Conservation (phyloP, 2,888 invertebrate genomes). For the Dasypogon diadema region DNA sequence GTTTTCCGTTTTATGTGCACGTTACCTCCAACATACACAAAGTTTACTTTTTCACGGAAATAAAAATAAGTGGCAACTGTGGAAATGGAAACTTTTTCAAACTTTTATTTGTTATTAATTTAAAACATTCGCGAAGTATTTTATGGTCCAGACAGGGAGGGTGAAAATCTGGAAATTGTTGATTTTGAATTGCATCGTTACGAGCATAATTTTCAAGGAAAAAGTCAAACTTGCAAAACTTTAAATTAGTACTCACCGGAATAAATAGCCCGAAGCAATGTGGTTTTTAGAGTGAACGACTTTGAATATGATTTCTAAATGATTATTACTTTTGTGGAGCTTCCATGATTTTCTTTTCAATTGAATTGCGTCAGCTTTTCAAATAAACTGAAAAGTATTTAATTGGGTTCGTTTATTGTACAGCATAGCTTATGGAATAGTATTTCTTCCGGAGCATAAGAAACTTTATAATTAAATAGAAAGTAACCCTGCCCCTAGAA, state of each 20-base stretch:
- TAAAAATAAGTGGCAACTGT: conserved; percentile 42
- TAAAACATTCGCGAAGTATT: conserved; percentile 29
- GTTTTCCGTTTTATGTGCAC: background rate
- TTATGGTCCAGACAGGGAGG: background rate
- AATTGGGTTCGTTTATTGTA: no score
- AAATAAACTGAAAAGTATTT: no score
- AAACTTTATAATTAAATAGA: no score
- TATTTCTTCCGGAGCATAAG: no score
- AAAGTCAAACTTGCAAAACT: conserved; percentile 11
- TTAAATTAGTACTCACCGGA: conserved; percentile 19
- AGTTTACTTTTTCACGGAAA: background rate
- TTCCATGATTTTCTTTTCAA: no score
- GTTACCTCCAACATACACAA: conserved; percentile 10
- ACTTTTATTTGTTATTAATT: conserved; percentile 50
- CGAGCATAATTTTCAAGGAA: background rate
- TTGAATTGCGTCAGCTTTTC: no score
- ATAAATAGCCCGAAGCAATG: conserved; percentile 10
- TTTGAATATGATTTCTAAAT: background rate
- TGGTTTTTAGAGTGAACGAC: conserved; percentile 6
- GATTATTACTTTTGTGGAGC: no score
- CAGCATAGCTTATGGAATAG: no score
- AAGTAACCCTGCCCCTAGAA: no score
- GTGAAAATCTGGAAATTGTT: background rate
- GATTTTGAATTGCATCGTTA: conserved; percentile 25
- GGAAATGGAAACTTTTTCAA: conserved; percentile 40